These are phyloP conservation scores for Aix galericulata DNA, from an alignment of 2,113 vertebrate species.

Conservation along the genomic window DNA sequence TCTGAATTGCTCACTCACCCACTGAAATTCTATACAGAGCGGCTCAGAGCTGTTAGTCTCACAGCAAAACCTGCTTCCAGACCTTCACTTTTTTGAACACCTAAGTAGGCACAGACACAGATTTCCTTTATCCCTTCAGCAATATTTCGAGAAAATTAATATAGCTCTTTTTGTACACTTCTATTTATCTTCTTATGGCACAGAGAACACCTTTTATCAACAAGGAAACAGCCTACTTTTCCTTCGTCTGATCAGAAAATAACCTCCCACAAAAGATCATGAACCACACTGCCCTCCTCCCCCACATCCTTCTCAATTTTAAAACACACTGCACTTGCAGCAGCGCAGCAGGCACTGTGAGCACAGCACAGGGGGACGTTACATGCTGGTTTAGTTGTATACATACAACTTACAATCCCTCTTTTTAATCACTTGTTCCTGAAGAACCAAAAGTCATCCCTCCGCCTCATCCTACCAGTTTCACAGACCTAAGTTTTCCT, in stretches of 20 bases:
- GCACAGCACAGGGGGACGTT: neutral
- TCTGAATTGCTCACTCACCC: conserved; percentile 69
- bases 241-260: neutral
- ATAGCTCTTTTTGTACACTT: neutral
- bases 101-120: neutral
- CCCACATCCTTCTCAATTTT: neutral
- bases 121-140: neutral
- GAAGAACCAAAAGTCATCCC: neutral
- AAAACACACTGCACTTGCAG: neutral
- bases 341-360: rapidly evolving
- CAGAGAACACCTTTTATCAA: neutral
- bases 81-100: conserved; percentile 26
- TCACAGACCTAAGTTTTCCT: neutral
- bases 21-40: conserved; percentile 66
- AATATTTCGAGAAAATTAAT: neutral
- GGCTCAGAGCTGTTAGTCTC: conserved; percentile 25
- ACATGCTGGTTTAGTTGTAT: neutral
- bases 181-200: neutral
- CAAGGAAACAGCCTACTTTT: conserved; percentile 13
- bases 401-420: neutral
- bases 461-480: neutral
- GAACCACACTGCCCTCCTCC: conserved; percentile 37
- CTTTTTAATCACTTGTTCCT: neutral
- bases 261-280: conserved; percentile 48
- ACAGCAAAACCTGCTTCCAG: conserved; percentile 60